Conservation (phyloP, 2,888 invertebrate species). For the Micoletzkya japonica region DNA sequence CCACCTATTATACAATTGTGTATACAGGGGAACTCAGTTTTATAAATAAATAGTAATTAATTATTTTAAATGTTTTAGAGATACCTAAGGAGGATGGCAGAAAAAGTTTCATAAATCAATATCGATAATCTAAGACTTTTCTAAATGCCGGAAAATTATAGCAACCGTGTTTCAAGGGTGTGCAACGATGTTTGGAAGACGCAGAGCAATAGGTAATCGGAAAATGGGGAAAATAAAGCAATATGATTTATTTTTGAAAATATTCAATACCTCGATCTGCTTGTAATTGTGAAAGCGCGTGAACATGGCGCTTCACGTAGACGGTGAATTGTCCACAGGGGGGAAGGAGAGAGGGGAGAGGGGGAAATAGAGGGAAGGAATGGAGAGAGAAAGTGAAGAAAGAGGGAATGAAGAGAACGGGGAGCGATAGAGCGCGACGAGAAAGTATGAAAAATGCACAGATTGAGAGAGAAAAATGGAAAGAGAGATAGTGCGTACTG, state of each 20-base stretch:
- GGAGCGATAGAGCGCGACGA: background rate
- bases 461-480: background rate
- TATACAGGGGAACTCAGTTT: no score
- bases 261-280: background rate
- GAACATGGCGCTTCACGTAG: background rate
- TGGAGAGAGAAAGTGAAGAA: no score
- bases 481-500: background rate
- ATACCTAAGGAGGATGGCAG: no score
- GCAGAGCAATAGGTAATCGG: background rate
- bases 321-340: no score
- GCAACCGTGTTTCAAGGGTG: background rate
- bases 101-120: background rate
- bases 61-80: no score
- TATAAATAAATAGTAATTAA: no score
- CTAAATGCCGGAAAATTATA: background rate
- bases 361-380: no score
- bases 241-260: background rate
- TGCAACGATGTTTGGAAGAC: background rate
- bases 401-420: no score
- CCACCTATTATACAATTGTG: no score
- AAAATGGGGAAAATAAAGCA: background rate
- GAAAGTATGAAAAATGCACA: background rate
- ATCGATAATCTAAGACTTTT: background rate
- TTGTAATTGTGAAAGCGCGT: conserved; percentile 20
- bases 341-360: no score